Base-by-base conservation (phyloP, 2,113 vertebrate species). In the Limnothrissa miodon region DNA sequence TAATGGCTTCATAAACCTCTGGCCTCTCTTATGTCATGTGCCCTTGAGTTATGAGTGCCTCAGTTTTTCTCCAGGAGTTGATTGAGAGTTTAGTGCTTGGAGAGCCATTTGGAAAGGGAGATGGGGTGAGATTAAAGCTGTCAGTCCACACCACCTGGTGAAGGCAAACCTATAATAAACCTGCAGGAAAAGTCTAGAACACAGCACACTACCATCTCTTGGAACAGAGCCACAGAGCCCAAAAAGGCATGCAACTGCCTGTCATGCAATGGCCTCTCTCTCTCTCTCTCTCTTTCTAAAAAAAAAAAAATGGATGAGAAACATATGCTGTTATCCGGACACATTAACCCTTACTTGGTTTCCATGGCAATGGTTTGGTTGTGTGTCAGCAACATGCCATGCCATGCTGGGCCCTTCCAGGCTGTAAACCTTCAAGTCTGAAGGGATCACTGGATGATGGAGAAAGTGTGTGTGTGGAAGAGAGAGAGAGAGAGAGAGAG, bases 121-220 rank as follows among this genome's bases (percentile, higher is more conserved):
- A 78, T 80, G 23, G 56, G 25, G 5, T 46, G 29, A 15, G 83
- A 45, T 74, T 86, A 46, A 33, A 81, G 80, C 82, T 59, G n/a
- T 82, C 66, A 39, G 59, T 85, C 84, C 13, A 17, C 84, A 84
- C 86, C 90, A 91, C 86, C 91, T 89, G 88, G 87, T 82, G 3
- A 15, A 62, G 85, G 81, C 5, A n/a, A 83, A 39, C 80, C 88
- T 83, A 33, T 25, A 70, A 39, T 29, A 25, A 89, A 83, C 86
- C 85, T 85, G 79, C 45, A 5, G 86, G 59, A 87, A 84, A 88
- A 86, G 85, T 78, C 80, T n/a, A 0, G n/a, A 85, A 74, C 83
- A 79, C 36, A 62, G 78, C 79, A 44, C 78, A 45, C 10, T 83
- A 81, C 29, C 66, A 74, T 51, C n/a, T n/a, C 74, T 56, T 82